Base-by-base conservation (phyloP, 2,113 vertebrate genomes). In the Lampris incognitus region DNA sequence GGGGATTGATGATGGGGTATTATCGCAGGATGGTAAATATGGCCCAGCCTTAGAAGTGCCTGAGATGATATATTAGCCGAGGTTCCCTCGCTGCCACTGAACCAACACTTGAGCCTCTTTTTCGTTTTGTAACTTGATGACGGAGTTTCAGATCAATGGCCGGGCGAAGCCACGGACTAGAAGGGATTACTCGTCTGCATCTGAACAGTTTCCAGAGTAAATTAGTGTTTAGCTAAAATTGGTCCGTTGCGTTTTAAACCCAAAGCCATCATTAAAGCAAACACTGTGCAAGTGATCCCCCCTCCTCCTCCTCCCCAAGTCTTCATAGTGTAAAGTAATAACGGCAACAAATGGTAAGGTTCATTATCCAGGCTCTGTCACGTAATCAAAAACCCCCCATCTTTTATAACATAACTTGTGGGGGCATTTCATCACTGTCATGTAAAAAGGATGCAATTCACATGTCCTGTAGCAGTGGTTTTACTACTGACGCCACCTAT, bases 71-170 rank as follows among this genome's bases (percentile, higher is more conserved):
- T 44, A 76, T 86, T 79, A 82, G 79, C 76, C 5, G 74, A 38
- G 78, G 70, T 89, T 84, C 82, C 72, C 81, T 60, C 64, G 65
- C 60, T 84, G 82, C 85, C 73, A 74, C 84, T 89, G 84, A 81
- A 62, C 81, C 74, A 88, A 87, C 85, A 87, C 71, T 24, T 82
- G 82, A 86, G 83, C 81, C 76, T 75, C 76, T 48, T 61, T 89
- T 86, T 84, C 83, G 82, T 88, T 24, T 89, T 88, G 87, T 89
- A 91, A 92, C 90, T 91, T 89, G 85, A 90, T 69, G 73, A 75
- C 65, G 81, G 82, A 84, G 89, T 76, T 81, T 61, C 9, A 83
- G 84, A 87, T 91, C 85, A 88, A 69, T 82, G 38, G 4, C 58
- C 13, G 36, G 66, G 57, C 66, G 73, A 83, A 72, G 72, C 79